Base-by-base conservation (phyloP, 2,888 invertebrate species). In the Eristalis pertinax region DNA sequence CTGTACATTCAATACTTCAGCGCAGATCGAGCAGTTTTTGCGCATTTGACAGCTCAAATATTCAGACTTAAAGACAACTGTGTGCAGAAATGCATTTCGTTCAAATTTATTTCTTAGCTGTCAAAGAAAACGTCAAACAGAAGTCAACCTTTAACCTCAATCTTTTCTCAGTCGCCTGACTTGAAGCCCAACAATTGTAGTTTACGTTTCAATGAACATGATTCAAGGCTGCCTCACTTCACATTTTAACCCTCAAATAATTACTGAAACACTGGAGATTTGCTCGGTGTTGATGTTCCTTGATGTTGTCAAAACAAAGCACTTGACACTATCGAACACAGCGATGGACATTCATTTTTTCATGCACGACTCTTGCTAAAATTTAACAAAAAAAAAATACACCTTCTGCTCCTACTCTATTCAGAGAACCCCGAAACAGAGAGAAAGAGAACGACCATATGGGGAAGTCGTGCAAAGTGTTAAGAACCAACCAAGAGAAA, bases 401-500 rank as follows among this genome's bases (percentile, higher is more conserved):
- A 43, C 43, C 8, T 58, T n/a, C 3, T n/a, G 4, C 32, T 58
- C 26, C 3, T n/a, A 32, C 32, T 32, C 32, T 5, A 8, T 2
- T 4, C 38, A 38, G 60, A 22, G 15, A 24, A 19, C 10, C 24
- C 29, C 62, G 11, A 62, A 56, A 4, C 19, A 63, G 13, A n/a
- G 41, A 29, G 8, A 50, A 50, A 50, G 43, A 19, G 19, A 50
- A 50, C 7, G 50, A 50, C 35, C 64, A 64, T 35, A 64, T 63
- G 50, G 43, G 35, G 26, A 75, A 38, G 65, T 26, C 41, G 41
- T 75, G 56, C n/a, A 67, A 43, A 50, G 56, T 64, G 26, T 38
- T 58, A 76, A 60, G 13, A 58, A 22, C 19, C 38, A 4, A 35
- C 5, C 43, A 50, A 77, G 56, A 64, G 26, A 78, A 70, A 76